These are phyloP conservation scores for Oopsacas minuta DNA, from an alignment of 37 sponge, comb jelly and placozoan genomes.

Conservation along the genomic window DNA sequence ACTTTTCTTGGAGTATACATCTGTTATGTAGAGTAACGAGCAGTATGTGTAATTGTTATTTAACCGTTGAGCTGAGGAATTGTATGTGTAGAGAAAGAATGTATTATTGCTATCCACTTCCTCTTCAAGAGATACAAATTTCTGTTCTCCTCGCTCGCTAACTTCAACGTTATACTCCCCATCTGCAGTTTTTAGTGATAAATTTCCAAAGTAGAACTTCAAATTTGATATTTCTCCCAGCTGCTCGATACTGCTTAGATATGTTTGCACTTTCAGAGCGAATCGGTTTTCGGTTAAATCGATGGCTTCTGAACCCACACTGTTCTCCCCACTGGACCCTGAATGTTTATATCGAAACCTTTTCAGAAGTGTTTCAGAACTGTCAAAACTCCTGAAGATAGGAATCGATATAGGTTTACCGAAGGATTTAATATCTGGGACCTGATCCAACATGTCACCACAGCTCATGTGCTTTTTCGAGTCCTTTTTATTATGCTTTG, in stretches of 20 bases:
- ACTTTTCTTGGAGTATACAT: background rate
- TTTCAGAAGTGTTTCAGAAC: background rate
- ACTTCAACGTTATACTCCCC: background rate
- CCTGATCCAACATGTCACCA: background rate
- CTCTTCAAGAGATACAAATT: background rate
- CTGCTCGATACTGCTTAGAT: background rate
- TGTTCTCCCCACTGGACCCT: background rate
- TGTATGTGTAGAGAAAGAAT: background rate
- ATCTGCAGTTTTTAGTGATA: background rate
- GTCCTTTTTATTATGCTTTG: background rate
- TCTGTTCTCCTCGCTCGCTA: background rate
- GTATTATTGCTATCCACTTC: background rate
- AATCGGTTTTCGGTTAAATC: background rate
- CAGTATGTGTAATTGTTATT: background rate
- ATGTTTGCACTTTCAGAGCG: background rate
- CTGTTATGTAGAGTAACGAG: background rate
- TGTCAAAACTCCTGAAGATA: background rate
- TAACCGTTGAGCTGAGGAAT: background rate
- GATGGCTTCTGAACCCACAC: background rate
- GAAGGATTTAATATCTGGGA: background rate
- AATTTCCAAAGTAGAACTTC: background rate
- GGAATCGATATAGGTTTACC: background rate
- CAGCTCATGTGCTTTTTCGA: background rate
- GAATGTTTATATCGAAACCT: background rate
- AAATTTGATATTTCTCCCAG: background rate